Percentiles rank a stretch among this genome's conserved stretches.
These are phyloP conservation scores for Melanotaenia parkinsoni DNA, from an alignment of 2,797 vertebrate genomes.

Conservation along the genomic window DNA sequence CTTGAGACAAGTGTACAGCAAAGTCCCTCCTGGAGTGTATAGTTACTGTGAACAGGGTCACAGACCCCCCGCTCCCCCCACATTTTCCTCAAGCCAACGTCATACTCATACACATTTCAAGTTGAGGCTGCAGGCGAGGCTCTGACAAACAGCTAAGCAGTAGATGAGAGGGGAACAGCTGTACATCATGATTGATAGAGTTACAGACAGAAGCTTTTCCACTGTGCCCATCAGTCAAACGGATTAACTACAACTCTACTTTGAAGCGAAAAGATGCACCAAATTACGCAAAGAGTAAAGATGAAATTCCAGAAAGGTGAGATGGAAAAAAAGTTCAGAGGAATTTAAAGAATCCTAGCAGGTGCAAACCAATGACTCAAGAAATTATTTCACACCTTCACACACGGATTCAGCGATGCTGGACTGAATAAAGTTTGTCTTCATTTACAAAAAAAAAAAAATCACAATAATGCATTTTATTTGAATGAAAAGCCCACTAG, in stretches of 20 bases:
- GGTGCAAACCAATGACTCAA: conserved; percentile 23
- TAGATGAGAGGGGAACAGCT: conserved; percentile 63
- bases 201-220: conserved; percentile 56
- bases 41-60: conserved; percentile 67
- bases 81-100: conserved; percentile 23
- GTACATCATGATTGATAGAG: conserved; percentile 56
- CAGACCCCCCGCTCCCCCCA: conserved; percentile 22
- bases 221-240: conserved; percentile 43
- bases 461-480: too few relatives aligned
- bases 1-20: conserved; percentile 69
- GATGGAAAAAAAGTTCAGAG: conserved; percentile 20
- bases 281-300: conserved; percentile 8
- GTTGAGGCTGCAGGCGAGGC: conserved; percentile 40
- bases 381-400: conserved; percentile 3
- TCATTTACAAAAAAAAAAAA: conserved; percentile 10
- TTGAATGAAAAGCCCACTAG: not conserved
- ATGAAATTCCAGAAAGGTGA: conserved; percentile 27
- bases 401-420: not conserved
- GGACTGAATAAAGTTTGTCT: not conserved
- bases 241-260: conserved; percentile 41
- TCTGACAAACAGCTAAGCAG: conserved; percentile 48
- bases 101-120: conserved; percentile 52
- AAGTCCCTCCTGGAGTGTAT: conserved; percentile 64
- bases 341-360: conserved; percentile 12
- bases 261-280: conserved; percentile 37